phyloP scores from a whole-genome alignment of 2,888 invertebrate genomes.

The Chloromyia formosa region DNA sequence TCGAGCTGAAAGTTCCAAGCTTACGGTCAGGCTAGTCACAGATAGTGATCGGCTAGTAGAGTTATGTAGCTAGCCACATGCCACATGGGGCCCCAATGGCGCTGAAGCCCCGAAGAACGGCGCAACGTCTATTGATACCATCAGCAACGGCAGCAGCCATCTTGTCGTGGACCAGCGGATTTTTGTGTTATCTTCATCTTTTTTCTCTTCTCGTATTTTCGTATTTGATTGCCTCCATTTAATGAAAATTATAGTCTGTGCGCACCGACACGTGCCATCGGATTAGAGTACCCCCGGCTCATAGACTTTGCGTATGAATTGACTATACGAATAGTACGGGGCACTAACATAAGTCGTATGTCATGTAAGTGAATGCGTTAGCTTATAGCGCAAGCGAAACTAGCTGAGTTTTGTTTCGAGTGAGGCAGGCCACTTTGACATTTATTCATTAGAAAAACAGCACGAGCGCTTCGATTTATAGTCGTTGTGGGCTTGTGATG shows the following conservation, averaged over 20 bases:
- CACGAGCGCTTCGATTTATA: conserved; percentile 18
- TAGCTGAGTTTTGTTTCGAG: neutral
- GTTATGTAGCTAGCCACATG: no score
- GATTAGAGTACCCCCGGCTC: neutral
- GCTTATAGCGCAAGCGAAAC: neutral
- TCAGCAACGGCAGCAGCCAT: conserved; percentile 7
- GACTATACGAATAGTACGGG: neutral
- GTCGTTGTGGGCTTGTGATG: neutral
- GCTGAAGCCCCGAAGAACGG: conserved; percentile 8
- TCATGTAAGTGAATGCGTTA: neutral
- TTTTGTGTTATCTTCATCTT: neutral
- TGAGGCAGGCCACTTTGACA: conserved; percentile 30
- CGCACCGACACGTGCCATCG: conserved; percentile 22
- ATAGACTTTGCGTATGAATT: neutral
- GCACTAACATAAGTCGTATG: neutral
- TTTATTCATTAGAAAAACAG: conserved; percentile 33
- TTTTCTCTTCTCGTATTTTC: neutral
- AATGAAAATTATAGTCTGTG: conserved; percentile 25
- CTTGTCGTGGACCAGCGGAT: conserved; percentile 5
- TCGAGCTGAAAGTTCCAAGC: conserved; percentile 15
- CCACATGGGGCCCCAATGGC: conserved; percentile 6
- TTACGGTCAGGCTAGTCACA: conserved; percentile 26
- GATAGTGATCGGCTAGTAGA: conserved; percentile 13
- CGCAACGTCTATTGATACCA: conserved; percentile 13
- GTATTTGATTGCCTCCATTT: conserved; percentile 28